Evolutionary conservation across 2,888 invertebrate species (phyloP), one percentile per base, ranked within the genome.

Genomic region (Hirtodrosophila trivittata): DNA sequence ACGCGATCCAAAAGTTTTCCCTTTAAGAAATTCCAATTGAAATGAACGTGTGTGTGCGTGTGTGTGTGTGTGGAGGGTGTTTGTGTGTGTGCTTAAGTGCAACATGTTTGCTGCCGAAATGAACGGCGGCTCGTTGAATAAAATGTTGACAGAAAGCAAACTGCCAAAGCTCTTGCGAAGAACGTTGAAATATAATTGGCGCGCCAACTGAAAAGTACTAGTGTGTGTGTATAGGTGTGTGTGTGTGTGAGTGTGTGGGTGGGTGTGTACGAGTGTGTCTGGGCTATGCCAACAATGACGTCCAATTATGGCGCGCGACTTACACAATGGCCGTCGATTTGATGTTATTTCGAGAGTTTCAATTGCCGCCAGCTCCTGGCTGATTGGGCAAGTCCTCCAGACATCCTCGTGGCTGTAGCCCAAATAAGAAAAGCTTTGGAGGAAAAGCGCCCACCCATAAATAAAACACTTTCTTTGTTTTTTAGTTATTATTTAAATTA

Each of bases 131-230:
- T 13, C 56, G 59, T 65, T 82, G 70, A 78, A 75, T 85, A 78
- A 78, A 86, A 86, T 73, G 83, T 68, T 85, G 87, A 86, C 86
- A 71, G 85, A 77, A 84, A 77, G 75, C 67, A 74, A 84, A 84
- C 75, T 77, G 85, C 78, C 77, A 75, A 55, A 58, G 66, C 77
- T 75, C 66, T 25, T 21, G 18, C 62, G 60, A 68, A 86, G 83
- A 84, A 86, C 64, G 70, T 60, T 66, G 60, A 86, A 80, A 80
- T 74, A 81, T 80, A 86, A 86, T 80, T 80, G 84, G 86, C 63
- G 60, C 58, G 35, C 54, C 54, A 62, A 46, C 56, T 58, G 51
- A 49, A 75, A 66, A 72, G 70, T 58, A 43, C 13, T 38, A 43
- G 13, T 21, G 9, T 42, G 1, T 26, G 16, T 28, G 16, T 59